Conservation (phyloP, 2,113 vertebrate genomes). For the Macrotis lagotis region DNA sequence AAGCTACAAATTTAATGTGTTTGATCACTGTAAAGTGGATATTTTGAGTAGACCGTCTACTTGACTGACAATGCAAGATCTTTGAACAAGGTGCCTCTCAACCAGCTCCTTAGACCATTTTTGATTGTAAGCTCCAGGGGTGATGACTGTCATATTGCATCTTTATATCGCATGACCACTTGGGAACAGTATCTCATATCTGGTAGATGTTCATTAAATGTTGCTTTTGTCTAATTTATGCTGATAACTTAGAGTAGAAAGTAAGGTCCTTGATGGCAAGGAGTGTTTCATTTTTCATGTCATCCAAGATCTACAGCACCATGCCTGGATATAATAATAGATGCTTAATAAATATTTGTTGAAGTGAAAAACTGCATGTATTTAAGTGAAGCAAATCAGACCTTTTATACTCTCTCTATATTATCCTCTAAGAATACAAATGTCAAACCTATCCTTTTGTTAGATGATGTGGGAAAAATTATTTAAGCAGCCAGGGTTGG, state of each 20-base stretch:
- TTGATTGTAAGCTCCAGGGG: background rate
- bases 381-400: background rate
- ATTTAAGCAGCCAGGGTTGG: background rate
- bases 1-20: background rate
- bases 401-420: background rate
- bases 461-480: background rate
- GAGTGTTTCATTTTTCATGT: background rate
- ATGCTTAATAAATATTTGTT: background rate
- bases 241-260: background rate
- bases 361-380: background rate
- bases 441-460: background rate
- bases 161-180: background rate
- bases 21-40: background rate
- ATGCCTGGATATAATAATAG: background rate
- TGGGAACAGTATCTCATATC: background rate
- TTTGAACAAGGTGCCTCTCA: background rate
- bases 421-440: background rate
- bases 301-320: background rate
- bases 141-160: background rate
- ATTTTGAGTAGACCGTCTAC: background rate
- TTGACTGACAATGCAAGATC: background rate
- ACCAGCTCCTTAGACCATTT: background rate
- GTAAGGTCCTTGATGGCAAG: background rate
- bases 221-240: background rate
- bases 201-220: background rate